Evolutionary conservation across 2,888 invertebrate genomes (phyloP), one percentile per base, ranked within the genome.

Genomic region (Agriopis aurantiaria): DNA sequence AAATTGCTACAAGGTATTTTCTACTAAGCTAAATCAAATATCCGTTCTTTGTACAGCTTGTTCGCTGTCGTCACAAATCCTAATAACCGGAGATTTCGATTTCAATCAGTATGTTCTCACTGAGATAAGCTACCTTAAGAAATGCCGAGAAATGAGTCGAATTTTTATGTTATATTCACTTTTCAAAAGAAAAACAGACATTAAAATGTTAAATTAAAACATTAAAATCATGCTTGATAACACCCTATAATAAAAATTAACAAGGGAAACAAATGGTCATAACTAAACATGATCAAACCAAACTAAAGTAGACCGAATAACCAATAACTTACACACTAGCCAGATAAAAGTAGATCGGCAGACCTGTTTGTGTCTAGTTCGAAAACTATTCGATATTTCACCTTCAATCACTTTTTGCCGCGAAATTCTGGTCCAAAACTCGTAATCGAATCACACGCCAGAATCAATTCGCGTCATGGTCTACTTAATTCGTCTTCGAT

Each of bases 401-500:
- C 56, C 51, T 64, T 53, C 33, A 61, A 55, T 55, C 9, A 62
- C 49, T 72, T 63, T 72, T 72, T 68, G 56, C 56, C 41, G n/a
- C 40, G 52, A 66, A 45, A 51, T 58, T 67, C 41, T 46, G 33
- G 49, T 62, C 59, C 56, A 64, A 71, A 74, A 70, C 66, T 62
- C 51, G 66, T 73, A 73, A 75, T 75, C 65, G 70, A 71, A 73
- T 73, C 68, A 68, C 66, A 64, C 67, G 71, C 61, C 46, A 43
- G 53, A 71, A 71, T 73, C 71, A 68, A 73, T 71, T 69, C 46
- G 4, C 70, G 71, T 72, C 72, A 75, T 66, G 75, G 73, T 70
- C 73, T 70, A 72, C 70, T 72, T 70, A 57, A 68, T 61, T 72
- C 59, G 57, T 69, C 68, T 65, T 58, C 65, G 61, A 57, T 69